Base-by-base conservation (phyloP, 1,140 invertebrate genomes). In the Cyphomyrmex costatus region DNA sequence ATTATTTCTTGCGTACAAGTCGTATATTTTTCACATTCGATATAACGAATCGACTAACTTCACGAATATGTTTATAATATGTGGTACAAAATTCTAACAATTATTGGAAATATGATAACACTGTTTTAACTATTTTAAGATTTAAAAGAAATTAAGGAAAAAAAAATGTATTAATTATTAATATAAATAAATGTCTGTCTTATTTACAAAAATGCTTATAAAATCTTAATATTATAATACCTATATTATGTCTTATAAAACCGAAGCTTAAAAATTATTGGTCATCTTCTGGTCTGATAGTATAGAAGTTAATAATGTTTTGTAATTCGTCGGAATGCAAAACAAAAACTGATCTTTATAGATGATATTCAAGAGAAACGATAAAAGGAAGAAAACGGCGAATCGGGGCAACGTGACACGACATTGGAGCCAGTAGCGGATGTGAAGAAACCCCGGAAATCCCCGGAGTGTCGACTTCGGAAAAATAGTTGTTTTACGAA, bases 401-500 rank as follows among this genome's bases (percentile, higher is more conserved):
- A 71, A 82, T 33, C 10, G 24, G 78, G 51, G 33, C 24, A 82
- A 71, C 33, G 16, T 46, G 33, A 58, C 33, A 14, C 10, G 65
- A 61, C 42, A 14, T 58, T 5, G 33, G 46, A n/a, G 6, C 66
- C 21, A 30, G 21, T 46, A 4, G 79, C 66, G 53, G 53, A 83
- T 60, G 90, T 89, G 92, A 93, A 91, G 91, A 92, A 90, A 92
- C 87, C 89, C 91, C 84, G 85, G 92, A 89, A 88, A 88, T 88
- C 84, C 89, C 90, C 24, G 14, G 68, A 78, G 36, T 82, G 89
- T 85, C 70, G 88, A 83, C 49, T 86, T 19, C 24, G 84, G 85
- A 91, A 92, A 92, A 92, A 87, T 92, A 89, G 92, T 91, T 93
- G 92, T 93, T 92, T 93, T 91, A 88, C 86, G 92, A 91, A 92